Base-by-base conservation (phyloP, 1,140 invertebrate species). In the Heliconius himera region DNA sequence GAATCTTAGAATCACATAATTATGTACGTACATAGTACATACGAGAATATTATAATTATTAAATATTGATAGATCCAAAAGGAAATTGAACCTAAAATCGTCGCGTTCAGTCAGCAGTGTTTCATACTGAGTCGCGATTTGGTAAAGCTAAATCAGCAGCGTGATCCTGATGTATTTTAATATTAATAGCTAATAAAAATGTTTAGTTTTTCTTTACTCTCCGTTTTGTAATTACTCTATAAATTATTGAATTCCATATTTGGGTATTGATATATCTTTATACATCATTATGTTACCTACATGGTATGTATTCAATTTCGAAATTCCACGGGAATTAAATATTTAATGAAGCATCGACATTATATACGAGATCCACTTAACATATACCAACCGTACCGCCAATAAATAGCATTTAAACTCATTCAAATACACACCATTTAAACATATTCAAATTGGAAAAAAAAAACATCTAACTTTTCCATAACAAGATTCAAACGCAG, bases 401-500 rank as follows among this genome's bases (percentile, higher is more conserved):
- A 56, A 56, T 26, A 66, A 66, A 66, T 66, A 29, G 3, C 70
- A 49, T 74, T 29, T 49, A 16, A 46, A 46, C 41, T 46, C 4
- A 46, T 13, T 46, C 41, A 46, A 46, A 46, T 1, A 46, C 41
- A 46, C 16, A 0, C 41, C 41, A 51, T n/a, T 70, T 46, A 26
- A 2, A 60, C 66, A 26, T 36, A 75, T 60, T 56, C 9, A 73
- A 71, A 51, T 51, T n/a, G 1, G 16, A 56, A 78, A 78, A 60
- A 20, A 73, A 60, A 77, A 49, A 66, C 16, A 60, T 72, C 73
- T 79, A 79, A 75, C 60, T 29, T 72, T 13, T n/a, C 72, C 73
- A 74, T 77, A 79, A 79, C 54, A 70, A 70, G 38, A 36, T 73
- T 73, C 36, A 72, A 76, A 73, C 46, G n/a, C 76, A 70, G 77